Evolutionary conservation across 2,113 vertebrate genomes (phyloP).

Genomic region (Psammodynastes pulverulentus): DNA sequence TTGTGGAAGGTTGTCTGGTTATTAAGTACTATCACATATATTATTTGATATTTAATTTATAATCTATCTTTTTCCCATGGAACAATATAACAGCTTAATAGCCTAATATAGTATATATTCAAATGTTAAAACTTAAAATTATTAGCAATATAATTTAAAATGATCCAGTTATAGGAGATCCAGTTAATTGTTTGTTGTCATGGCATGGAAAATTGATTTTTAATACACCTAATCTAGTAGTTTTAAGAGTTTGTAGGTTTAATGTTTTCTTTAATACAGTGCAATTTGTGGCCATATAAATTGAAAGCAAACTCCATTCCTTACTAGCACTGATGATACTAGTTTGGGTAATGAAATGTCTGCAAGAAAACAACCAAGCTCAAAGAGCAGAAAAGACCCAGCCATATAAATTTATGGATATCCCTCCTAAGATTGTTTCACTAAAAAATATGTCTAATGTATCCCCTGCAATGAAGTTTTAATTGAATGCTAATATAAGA

Average conservation of each 20-base stretch:
- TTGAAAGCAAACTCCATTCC: too few relatives aligned
- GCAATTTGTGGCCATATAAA: too few relatives aligned
- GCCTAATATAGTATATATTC: not conserved
- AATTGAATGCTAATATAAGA: not conserved
- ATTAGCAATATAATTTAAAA: not conserved
- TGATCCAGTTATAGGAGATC: not conserved
- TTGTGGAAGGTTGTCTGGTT: not conserved
- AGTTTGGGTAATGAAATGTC: too few relatives aligned
- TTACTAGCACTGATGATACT: too few relatives aligned
- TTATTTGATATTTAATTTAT: not conserved
- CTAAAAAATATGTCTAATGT: not conserved
- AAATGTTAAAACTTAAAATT: not conserved
- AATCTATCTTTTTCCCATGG: not conserved
- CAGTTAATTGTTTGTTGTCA: not conserved
- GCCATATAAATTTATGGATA: not conserved
- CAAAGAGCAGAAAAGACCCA: too few relatives aligned
- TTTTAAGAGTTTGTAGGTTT: not conserved
- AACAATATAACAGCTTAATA: not conserved
- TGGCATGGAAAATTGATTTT: not conserved
- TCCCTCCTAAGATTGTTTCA: not conserved
- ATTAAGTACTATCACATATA: not conserved
- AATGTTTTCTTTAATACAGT: not conserved
- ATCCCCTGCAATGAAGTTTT: not conserved
- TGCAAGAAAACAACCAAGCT: too few relatives aligned
- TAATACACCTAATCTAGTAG: not conserved